A percentile compares a stretch with the other conserved stretches of the same genome.
phyloP scores from a whole-genome alignment of 2,888 invertebrate genomes.

The Plebejus anna region DNA sequence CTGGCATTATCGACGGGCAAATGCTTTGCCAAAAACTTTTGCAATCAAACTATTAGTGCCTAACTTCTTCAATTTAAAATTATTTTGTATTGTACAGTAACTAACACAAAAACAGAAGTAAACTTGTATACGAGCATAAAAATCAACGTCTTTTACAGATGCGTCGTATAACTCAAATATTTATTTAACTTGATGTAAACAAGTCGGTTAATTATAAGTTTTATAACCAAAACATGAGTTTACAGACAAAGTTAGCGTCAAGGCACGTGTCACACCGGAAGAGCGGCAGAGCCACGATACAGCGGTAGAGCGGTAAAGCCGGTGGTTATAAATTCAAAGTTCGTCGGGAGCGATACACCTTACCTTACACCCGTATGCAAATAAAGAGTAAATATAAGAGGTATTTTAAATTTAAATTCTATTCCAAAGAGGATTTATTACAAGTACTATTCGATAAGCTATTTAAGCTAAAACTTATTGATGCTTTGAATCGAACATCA shows the following conservation, averaged over 20 bases:
- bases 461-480: no score
- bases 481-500: neutral
- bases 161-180: neutral
- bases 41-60: neutral
- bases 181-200: constrained; percentile 10
- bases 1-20: neutral
- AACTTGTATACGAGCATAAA: neutral
- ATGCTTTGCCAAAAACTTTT: neutral
- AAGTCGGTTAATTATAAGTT: constrained; percentile 14
- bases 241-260: constrained; percentile 1
- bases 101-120: neutral
- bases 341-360: constrained; percentile 11
- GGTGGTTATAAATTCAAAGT: constrained; percentile 18
- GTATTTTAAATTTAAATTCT: neutral
- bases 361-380: neutral
- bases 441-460: no score
- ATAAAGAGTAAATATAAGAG: neutral
- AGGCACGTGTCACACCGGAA: constrained; percentile 27
- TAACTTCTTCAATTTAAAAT: neutral
- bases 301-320: neutral
- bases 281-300: neutral
- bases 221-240: constrained; percentile 22
- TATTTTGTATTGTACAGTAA: neutral
- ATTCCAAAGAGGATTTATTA: neutral
- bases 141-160: neutral